Evolutionary conservation across 2,888 invertebrate species (phyloP).

Genomic region (Chrysopilus asiliformis): DNA sequence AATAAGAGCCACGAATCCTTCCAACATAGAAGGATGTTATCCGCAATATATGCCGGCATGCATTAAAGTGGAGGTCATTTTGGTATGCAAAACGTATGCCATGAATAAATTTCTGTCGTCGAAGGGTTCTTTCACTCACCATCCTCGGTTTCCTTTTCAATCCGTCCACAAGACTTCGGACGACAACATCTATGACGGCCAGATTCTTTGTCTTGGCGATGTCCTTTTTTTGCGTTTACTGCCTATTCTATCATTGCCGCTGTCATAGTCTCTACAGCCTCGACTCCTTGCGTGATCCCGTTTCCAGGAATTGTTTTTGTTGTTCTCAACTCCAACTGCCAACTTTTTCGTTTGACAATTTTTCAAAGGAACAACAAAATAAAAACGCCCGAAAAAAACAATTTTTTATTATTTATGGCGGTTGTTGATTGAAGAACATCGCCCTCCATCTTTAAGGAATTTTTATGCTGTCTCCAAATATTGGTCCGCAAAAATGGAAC

Average conservation of each 20-base stretch:
- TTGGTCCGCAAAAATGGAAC: constrained; percentile 10
- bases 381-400: no score
- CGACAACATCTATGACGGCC: no score
- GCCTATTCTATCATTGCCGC: constrained; percentile 1
- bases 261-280: no score
- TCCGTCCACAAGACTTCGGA: no score
- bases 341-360: no score
- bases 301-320: no score
- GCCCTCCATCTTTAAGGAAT: constrained; percentile 13
- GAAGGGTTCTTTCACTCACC: constrained; percentile 11
- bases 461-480: constrained; percentile 14
- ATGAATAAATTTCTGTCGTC: constrained; percentile 15
- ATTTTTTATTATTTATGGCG: constrained; percentile 14
- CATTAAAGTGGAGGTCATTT: constrained; percentile 11
- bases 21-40: constrained; percentile 8
- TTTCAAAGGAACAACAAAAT: no score
- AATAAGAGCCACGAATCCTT: no score
- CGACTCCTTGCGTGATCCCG: no score
- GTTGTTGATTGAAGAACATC: constrained; percentile 14
- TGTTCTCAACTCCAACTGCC: no score
- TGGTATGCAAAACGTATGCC: constrained; percentile 14
- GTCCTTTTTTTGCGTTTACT: constrained; percentile 2
- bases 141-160: no score
- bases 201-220: constrained; percentile 10
- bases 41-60: constrained; percentile 4